Base-by-base conservation (phyloP, 1,140 invertebrate genomes). In the Pararge aegeria region DNA sequence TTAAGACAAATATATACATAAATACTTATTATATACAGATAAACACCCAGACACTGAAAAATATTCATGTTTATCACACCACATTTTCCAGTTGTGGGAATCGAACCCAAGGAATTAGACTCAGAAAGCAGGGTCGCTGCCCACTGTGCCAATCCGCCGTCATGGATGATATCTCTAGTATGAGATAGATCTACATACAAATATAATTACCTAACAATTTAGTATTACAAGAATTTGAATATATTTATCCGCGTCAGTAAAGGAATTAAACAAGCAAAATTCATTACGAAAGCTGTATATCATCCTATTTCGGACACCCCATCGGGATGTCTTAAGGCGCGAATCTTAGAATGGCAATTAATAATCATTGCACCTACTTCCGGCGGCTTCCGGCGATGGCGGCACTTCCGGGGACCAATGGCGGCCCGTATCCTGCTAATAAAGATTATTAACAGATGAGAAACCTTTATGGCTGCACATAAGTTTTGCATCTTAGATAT, bases 281-380 rank as follows among this genome's bases (percentile, higher is more conserved):
- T 63, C 46, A 46, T 62, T 65, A 62, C 38, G 24, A 59, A 34
- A 15, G 24, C 34, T 29, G 16, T 68, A 64, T 40, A 68, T 68
- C 54, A 68, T 61, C 63, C 62, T 51, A 46, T 46, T 64, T 65
- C 64, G 62, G 57, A 57, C 61, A 13, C 70, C 64, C 62, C 65
- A 66, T 55, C 10, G 56, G 13, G 60, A 55, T 60, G 44, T 74
- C 80, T 80, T 68, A 63, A 77, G 77, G 58, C 63, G 60, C 55
- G 53, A 58, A 69, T 69, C 70, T 66, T 52, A 66, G 64, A 50
- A 63, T 34, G 49, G 71, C 74, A 80, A 83, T 83, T 82, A 82
- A 82, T 82, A 80, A 78, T 80, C 76, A 80, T 82, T 75, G 60
- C 77, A 78, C 77, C 73, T 77, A 75, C 70, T 77, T 82, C 79